These are phyloP conservation scores for Cinara cedri DNA, from an alignment of 2,888 invertebrate species.

Conservation along the genomic window DNA sequence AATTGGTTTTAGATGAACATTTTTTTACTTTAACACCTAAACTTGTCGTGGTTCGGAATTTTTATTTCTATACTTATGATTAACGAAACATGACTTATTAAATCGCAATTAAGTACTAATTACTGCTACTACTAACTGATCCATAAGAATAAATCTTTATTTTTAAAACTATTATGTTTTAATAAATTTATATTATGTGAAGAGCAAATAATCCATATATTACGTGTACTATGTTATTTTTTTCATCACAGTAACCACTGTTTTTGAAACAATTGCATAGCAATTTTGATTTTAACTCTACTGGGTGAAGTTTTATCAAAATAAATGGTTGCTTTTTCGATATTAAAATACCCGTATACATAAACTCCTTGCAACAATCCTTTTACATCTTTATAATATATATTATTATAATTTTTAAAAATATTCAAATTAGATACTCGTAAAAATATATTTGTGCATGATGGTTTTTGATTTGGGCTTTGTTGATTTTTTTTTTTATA, in stretches of 20 bases:
- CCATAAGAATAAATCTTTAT: not conserved
- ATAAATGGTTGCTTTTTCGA: too few relatives aligned
- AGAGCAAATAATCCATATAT: too few relatives aligned
- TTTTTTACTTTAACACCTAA: not conserved
- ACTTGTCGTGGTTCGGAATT: not conserved
- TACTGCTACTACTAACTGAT: not conserved
- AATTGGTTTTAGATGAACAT: not conserved
- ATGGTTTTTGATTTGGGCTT: conserved; percentile 7
- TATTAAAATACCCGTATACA: not conserved
- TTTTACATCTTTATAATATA: too few relatives aligned
- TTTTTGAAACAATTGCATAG: too few relatives aligned
- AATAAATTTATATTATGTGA: too few relatives aligned
- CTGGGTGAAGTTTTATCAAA: too few relatives aligned
- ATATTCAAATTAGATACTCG: not conserved
- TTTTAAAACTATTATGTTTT: not conserved
- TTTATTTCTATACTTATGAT: not conserved
- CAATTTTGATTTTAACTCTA: too few relatives aligned
- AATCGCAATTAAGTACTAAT: too few relatives aligned
- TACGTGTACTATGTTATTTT: too few relatives aligned
- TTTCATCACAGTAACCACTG: too few relatives aligned
- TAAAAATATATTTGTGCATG: conserved; percentile 8
- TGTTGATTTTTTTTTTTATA: not conserved
- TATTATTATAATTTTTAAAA: too few relatives aligned
- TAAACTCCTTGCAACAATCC: not conserved
- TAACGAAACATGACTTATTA: too few relatives aligned